These are phyloP conservation scores for Cacatua alba DNA, from an alignment of 2,113 vertebrate species.

Conservation along the genomic window DNA sequence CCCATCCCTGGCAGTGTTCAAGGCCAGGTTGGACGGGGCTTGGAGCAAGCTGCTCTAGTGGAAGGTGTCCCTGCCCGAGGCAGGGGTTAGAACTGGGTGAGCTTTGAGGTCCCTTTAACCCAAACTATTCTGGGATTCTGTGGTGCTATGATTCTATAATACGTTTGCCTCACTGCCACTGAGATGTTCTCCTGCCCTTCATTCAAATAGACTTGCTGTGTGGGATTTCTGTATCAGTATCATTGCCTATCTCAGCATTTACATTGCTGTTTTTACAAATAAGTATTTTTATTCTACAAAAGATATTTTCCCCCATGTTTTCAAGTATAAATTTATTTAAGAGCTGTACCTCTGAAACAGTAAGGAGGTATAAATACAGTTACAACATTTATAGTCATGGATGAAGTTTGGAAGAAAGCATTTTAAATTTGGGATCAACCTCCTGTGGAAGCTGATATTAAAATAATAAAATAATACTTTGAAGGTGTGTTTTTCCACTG, in stretches of 20 bases:
- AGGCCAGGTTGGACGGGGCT: too few relatives aligned
- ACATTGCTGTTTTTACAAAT: background rate
- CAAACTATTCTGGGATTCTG: background rate
- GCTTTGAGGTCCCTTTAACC: background rate
- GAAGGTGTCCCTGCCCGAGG: background rate
- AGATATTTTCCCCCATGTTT: background rate
- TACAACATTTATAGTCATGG: background rate
- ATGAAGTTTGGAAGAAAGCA: background rate
- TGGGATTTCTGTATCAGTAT: background rate
- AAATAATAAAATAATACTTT: background rate
- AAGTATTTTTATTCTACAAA: background rate
- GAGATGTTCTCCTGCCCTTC: background rate
- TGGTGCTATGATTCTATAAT: background rate
- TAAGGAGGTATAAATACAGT: background rate
- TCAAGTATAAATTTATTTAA: background rate
- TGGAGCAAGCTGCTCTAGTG: background rate
- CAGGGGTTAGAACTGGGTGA: background rate
- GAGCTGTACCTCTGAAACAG: background rate
- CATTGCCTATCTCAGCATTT: background rate
- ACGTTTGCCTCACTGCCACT: background rate
- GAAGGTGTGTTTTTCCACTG: background rate
- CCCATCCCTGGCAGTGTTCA: too few relatives aligned
- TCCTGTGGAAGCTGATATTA: background rate
- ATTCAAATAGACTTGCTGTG: background rate
- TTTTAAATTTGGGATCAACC: background rate